Conservation (phyloP, 92 coral and sea anemone genomes). For the Pocillopora grandis region DNA sequence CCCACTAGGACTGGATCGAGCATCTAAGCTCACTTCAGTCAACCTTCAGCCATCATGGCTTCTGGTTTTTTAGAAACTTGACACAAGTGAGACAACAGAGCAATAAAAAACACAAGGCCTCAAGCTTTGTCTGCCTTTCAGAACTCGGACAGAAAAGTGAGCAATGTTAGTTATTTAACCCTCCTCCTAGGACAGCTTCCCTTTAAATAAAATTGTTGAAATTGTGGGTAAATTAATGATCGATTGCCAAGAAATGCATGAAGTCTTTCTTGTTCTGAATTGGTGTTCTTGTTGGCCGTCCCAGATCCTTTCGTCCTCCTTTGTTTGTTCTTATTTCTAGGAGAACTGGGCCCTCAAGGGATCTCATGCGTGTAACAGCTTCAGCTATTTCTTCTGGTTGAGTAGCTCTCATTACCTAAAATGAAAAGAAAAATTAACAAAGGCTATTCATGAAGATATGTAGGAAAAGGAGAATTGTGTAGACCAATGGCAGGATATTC, state of each 20-base stretch:
- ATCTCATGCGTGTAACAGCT: conserved; percentile 74
- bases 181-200: not conserved
- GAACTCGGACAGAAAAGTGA: no score
- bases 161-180: not conserved
- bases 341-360: conserved; percentile 81
- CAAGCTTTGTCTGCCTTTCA: no score
- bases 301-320: conserved; percentile 96
- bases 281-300: conserved; percentile 96
- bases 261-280: conserved; percentile 94
- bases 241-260: conserved; percentile 99
- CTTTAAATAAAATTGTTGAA: not conserved
- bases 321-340: conserved; percentile 86
- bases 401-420: conserved; percentile 73
- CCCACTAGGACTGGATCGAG: no score
- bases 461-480: no score
- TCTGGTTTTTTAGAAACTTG: no score
- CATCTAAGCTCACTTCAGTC: no score
- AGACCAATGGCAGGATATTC: no score
- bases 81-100: no score
- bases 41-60: no score
- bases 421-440: not conserved
- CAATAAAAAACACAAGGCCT: no score
- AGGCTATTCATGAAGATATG: no score
- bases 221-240: conserved; percentile 48
- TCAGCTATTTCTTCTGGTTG: conserved; percentile 88